phyloP scores from a whole-genome alignment of 2,797 vertebrate species.

The Tenualosa ilisha region DNA sequence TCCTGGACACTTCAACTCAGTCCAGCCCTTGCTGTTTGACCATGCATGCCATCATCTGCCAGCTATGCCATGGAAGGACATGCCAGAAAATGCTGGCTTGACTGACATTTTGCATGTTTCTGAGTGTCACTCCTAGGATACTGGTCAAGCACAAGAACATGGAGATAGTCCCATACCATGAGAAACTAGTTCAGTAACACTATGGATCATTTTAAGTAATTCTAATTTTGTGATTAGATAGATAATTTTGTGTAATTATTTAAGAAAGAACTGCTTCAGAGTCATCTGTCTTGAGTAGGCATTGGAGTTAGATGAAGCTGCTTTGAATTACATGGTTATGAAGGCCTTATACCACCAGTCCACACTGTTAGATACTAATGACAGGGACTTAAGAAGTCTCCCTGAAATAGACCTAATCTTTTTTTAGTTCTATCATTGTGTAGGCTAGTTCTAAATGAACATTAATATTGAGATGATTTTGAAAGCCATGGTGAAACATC shows the following conservation, averaged over 20 bases:
- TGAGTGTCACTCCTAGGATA: not conserved
- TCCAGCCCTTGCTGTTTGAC: not conserved
- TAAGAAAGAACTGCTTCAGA: not conserved
- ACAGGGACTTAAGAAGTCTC: not conserved
- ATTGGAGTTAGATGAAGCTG: not conserved
- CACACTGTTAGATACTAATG: not conserved
- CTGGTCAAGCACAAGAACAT: not conserved
- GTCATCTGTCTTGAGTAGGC: not conserved
- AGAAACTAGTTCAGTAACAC: not conserved
- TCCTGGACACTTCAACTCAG: not conserved
- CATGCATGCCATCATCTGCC: slow-evolving; percentile 11
- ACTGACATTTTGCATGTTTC: not conserved
- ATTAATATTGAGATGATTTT: not conserved
- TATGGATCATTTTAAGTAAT: not conserved
- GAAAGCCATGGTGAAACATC: too few relatives aligned
- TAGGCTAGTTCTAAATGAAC: not conserved
- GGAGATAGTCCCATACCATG: not conserved
- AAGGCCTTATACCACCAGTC: not conserved
- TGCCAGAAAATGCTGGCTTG: not conserved
- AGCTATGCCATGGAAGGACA: not conserved
- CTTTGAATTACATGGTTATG: not conserved
- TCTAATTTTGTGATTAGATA: not conserved
- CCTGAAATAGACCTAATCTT: not conserved
- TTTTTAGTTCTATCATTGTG: not conserved
- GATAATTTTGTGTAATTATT: not conserved